These are phyloP conservation scores for Luehdorfia chinensis DNA, from an alignment of 1,140 invertebrate species.

Conservation along the genomic window DNA sequence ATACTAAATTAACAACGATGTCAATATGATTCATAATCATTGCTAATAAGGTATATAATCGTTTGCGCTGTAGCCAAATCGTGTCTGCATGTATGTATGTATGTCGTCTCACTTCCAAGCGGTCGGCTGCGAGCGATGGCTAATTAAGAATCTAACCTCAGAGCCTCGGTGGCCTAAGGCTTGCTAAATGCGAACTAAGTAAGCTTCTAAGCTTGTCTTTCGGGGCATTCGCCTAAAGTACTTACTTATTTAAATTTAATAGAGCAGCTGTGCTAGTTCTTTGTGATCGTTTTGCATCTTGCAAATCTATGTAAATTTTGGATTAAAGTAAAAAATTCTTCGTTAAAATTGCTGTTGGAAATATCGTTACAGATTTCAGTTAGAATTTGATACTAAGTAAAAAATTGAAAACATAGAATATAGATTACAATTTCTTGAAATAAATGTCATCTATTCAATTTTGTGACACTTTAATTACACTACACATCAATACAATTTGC, in stretches of 20 bases:
- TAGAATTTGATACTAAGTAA: no score
- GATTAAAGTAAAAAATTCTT: no score
- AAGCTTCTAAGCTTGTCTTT: slow-evolving; percentile 56
- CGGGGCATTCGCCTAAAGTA: slow-evolving; percentile 27
- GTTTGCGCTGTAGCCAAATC: neutral
- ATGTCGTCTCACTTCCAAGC: slow-evolving; percentile 42
- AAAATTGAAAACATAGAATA: no score
- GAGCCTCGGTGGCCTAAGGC: slow-evolving; percentile 49
- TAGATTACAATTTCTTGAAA: no score
- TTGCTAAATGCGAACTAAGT: slow-evolving; percentile 62
- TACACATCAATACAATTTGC: no score
- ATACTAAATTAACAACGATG: slow-evolving; percentile 17
- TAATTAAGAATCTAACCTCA: slow-evolving; percentile 70
- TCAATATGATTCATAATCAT: neutral
- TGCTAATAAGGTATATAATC: slow-evolving; percentile 17
- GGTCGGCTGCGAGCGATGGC: slow-evolving; percentile 62
- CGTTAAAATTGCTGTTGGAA: no score
- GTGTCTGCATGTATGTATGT: slow-evolving; percentile 8
- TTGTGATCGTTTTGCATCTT: no score
- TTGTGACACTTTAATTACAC: no score
- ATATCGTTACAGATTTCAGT: no score
- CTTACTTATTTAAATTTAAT: slow-evolving; percentile 27
- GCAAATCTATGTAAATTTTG: no score
- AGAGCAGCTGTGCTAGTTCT: slow-evolving; percentile 17
- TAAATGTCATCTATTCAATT: no score